Evolutionary conservation across 2,113 vertebrate species (phyloP).

Genomic region (Todiramphus saurophagus): DNA sequence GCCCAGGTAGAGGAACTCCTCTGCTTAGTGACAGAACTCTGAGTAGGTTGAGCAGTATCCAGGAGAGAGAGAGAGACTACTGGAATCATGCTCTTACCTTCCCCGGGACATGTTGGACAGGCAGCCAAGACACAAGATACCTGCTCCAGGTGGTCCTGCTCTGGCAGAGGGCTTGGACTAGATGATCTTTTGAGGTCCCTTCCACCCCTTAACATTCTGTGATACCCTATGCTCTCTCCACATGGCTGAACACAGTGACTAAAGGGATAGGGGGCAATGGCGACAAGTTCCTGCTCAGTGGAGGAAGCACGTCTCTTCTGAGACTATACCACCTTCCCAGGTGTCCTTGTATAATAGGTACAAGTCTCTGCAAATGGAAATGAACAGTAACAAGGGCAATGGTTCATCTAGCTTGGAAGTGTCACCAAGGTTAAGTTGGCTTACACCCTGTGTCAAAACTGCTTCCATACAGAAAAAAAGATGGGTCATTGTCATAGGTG

Average conservation of each 20-base stretch:
- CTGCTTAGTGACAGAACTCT: no score
- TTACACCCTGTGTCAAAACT: not conserved
- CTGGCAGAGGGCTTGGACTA: no score
- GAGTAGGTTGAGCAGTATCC: no score
- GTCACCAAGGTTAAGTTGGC: not conserved
- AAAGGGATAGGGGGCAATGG: no score
- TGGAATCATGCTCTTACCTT: no score
- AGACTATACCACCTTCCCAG: not conserved
- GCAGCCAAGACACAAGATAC: not conserved
- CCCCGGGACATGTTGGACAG: not conserved
- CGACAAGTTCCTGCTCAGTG: no score
- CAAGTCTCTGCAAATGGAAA: not conserved
- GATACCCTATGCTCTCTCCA: not conserved
- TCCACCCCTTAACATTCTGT: no score
- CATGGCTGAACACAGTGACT: not conserved
- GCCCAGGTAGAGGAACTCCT: no score
- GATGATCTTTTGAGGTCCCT: no score
- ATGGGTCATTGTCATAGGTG: fast-evolving
- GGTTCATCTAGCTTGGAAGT: not conserved
- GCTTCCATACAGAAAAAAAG: not conserved
- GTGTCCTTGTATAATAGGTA: not conserved
- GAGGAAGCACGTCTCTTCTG: not conserved
- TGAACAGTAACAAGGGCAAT: fast-evolving
- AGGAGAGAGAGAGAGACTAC: no score
- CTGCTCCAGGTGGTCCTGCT: no score